phyloP scores from a whole-genome alignment of 2,888 invertebrate species.

The Eurytoma californica region DNA sequence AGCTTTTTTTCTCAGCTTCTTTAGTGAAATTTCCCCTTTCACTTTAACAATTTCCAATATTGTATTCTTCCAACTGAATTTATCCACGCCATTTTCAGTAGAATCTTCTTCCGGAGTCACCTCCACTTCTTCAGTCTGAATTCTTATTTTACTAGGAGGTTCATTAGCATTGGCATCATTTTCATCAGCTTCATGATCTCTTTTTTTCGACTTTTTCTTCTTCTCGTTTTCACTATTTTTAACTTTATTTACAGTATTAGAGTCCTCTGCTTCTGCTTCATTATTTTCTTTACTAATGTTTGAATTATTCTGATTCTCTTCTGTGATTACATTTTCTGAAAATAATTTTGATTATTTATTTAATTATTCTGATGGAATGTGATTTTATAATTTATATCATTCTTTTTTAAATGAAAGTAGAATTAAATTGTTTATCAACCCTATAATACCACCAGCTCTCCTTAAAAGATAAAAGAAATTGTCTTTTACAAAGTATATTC shows the following conservation, averaged over 20 bases:
- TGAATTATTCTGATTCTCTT: slow-evolving; percentile 69
- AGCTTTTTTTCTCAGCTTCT: slow-evolving; percentile 87
- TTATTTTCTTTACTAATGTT: slow-evolving; percentile 64
- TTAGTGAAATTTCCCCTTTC: slow-evolving; percentile 82
- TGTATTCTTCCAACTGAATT: slow-evolving; percentile 67
- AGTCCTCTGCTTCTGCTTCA: slow-evolving; percentile 56
- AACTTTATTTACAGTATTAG: background rate
- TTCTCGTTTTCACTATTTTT: slow-evolving; percentile 41
- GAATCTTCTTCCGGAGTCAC: slow-evolving; percentile 35
- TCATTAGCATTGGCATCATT: slow-evolving; percentile 36
- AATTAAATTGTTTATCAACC: too few species aligned
- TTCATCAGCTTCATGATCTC: slow-evolving; percentile 54
- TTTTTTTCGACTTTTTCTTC: slow-evolving; percentile 66
- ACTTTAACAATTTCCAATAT: slow-evolving; percentile 64
- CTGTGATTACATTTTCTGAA: slow-evolving; percentile 31
- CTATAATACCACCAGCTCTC: too few species aligned
- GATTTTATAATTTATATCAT: background rate
- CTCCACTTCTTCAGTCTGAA: slow-evolving; percentile 39
- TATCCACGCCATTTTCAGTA: slow-evolving; percentile 44
- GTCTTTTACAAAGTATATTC: too few species aligned
- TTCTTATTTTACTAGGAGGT: slow-evolving; percentile 46
- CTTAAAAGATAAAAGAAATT: too few species aligned
- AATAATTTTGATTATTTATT: slow-evolving; percentile 16
- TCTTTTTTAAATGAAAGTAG: background rate
- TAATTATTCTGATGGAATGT: background rate